phyloP scores from a whole-genome alignment of 2,888 invertebrate genomes.

The Thysanoteuthis rhombus region DNA sequence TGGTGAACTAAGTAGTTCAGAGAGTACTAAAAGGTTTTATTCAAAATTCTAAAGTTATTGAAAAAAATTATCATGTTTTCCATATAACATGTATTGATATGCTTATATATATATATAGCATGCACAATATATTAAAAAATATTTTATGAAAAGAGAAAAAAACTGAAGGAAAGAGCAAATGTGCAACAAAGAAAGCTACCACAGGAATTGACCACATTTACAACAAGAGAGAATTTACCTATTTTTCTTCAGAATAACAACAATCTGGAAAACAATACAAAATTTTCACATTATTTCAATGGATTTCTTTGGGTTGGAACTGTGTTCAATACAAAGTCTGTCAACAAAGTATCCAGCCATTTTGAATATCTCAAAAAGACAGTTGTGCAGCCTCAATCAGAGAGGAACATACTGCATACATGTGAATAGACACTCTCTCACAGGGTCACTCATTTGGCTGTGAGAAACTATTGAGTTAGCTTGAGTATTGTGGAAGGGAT shows the following conservation, averaged over 20 bases:
- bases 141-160: not conserved
- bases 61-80: not conserved
- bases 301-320: not conserved
- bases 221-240: conserved; percentile 44
- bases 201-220: not conserved
- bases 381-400: no score
- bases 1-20: no score
- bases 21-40: no score
- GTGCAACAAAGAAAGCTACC: not conserved
- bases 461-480: no score
- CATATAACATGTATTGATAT: not conserved
- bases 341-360: no score
- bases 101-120: not conserved
- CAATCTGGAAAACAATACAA: conserved; percentile 46
- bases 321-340: no score
- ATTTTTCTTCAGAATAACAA: conserved; percentile 52
- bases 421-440: no score
- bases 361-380: no score
- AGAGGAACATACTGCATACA: no score
- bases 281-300: not conserved
- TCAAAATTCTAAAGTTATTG: not conserved
- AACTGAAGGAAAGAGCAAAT: not conserved
- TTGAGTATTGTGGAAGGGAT: no score
- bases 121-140: not conserved
- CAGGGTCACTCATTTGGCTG: no score